Conservation (phyloP, 2,888 invertebrate species). For the Yponomeuta cagnagella region DNA sequence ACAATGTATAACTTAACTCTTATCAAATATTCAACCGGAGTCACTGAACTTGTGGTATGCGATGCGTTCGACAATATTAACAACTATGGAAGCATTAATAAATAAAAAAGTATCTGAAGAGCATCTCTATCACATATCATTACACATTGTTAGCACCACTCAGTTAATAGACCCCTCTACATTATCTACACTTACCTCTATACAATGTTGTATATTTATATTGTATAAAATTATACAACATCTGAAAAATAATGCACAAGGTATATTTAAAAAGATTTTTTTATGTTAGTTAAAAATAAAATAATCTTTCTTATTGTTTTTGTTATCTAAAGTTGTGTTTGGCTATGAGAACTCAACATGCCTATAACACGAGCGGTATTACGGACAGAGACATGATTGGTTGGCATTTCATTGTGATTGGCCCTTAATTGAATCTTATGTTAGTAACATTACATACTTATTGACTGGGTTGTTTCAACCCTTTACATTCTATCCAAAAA, state of each 20-base stretch:
- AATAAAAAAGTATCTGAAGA: conserved; percentile 67
- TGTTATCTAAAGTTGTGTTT: conserved; percentile 44
- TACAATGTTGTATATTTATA: conserved; percentile 68
- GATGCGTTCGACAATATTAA: conserved; percentile 40
- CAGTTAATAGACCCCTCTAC: conserved; percentile 74
- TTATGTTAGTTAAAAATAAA: conserved; percentile 58
- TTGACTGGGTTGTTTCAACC: conserved; percentile 63
- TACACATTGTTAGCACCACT: conserved; percentile 73
- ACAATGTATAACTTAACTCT: conserved; percentile 29
- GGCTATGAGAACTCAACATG: conserved; percentile 48
- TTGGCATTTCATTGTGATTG: conserved; percentile 36
- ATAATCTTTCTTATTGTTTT: conserved; percentile 71
- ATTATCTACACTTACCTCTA: conserved; percentile 67
- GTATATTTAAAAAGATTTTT: conserved; percentile 8
- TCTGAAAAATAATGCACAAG: conserved; percentile 68
- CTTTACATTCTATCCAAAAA: conserved; percentile 68
- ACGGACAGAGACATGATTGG: neutral
- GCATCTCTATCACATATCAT: conserved; percentile 74
- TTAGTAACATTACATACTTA: conserved; percentile 29
- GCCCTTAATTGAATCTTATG: conserved; percentile 34
- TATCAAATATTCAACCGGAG: conserved; percentile 29
- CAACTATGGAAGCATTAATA: conserved; percentile 70
- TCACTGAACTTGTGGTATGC: conserved; percentile 56
- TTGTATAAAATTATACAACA: conserved; percentile 70
- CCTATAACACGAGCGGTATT: neutral